Base-by-base conservation (phyloP, 2,888 invertebrate genomes). In the Caenorhabditis panamensis region DNA sequence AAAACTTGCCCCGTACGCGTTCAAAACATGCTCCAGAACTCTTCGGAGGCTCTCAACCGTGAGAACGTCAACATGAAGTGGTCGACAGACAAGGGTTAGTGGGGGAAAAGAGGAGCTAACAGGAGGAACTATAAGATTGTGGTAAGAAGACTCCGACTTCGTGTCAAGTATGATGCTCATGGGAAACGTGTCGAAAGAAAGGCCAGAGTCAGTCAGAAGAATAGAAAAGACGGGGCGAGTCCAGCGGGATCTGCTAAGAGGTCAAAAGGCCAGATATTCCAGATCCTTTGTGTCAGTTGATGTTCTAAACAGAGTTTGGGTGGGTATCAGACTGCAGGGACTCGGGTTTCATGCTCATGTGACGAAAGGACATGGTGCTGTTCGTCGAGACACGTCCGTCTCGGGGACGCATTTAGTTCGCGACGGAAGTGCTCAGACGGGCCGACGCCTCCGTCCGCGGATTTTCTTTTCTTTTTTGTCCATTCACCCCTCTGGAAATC, bases 31-130 rank as follows among this genome's bases (percentile, higher is more conserved):
- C 28, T 20, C 20, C 26, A 41, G 61, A 24, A 9, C 53, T 20
- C 69, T 44, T 54, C 11, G 36, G 36, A 56, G 37, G 56, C 64
- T 58, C 63, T 63, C 63, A 72, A 64, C 58, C 72, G 64, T 72
- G 72, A 58, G 72, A 72, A 72, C 72, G 63, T 64, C 72, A 58
- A 64, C 56, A 64, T 56, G 62, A 47, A 71, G 41, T 62, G 37
- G 36, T 6, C 31, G 13, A 51, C n/a, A 37, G 61, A 51, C 37
- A 53, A 61, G 44, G 5, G 61, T 41, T 28, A 4, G 62, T 28
- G 47, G 37, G 28, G 22, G 9, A 61, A 56, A 63, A 56, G 47
- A 36, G 31, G 41, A 51, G 26, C 13, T 41, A 53, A 36, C 4
- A 18, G 24, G 37, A 53, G 16, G 54, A 2, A 26, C 13, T n/a